These are phyloP conservation scores for Drosophila tsacasi DNA, from an alignment of 1,140 invertebrate species.

Conservation along the genomic window DNA sequence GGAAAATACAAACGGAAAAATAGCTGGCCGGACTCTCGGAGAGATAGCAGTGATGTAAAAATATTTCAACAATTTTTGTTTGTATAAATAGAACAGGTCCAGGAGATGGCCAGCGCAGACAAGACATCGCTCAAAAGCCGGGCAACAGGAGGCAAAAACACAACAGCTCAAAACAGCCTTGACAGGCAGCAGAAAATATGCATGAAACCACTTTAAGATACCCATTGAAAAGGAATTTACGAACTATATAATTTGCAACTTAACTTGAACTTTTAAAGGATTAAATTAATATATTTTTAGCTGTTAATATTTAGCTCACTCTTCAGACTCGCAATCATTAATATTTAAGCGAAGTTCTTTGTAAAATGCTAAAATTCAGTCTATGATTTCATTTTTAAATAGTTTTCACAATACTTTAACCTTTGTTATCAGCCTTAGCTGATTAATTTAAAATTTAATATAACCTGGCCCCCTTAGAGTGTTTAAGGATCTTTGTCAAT, in stretches of 20 bases:
- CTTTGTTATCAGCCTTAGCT: background rate
- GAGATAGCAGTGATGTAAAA: conserved; percentile 51
- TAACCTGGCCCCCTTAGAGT: background rate
- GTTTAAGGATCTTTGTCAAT: background rate
- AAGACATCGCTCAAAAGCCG: conserved; percentile 43
- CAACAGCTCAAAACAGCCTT: conserved; percentile 8
- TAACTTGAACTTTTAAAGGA: fast-evolving
- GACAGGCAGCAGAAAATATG: background rate
- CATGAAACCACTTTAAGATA: conserved; percentile 1
- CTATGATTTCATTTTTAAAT: no score
- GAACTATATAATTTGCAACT: no score
- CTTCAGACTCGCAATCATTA: no score
- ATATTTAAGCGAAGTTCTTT: no score
- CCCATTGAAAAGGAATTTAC: background rate
- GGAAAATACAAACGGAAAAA: conserved; percentile 49
- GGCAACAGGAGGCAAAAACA: conserved; percentile 14
- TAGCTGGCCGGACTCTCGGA: conserved; percentile 49
- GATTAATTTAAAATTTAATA: no score
- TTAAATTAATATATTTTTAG: no score
- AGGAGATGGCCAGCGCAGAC: conserved; percentile 41
- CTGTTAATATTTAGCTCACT: background rate
- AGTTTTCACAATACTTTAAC: background rate
- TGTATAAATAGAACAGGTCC: conserved; percentile 21
- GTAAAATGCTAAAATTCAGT: no score
- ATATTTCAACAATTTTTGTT: conserved; percentile 46